Evolutionary conservation across 2,888 invertebrate genomes (phyloP), one percentile per base, ranked within the genome.

Genomic region (Thereva unica): DNA sequence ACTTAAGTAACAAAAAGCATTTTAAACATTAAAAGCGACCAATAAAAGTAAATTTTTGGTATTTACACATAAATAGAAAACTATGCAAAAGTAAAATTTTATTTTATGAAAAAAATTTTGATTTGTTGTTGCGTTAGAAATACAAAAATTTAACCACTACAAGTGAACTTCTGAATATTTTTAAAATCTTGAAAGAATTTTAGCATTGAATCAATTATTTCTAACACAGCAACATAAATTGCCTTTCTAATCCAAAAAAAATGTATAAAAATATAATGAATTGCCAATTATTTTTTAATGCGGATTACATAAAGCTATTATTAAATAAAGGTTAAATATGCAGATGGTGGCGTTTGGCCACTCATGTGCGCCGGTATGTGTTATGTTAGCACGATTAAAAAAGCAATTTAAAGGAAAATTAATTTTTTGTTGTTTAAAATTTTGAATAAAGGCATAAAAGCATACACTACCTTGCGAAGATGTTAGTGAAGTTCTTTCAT

Each of bases 401-500:
- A 67, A 67, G 67, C 57, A 68, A 68, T 59, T 54, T 53, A 42
- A 47, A 34, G 34, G 53, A 44, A 64, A 53, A 53, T 54, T 37
- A 44, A 37, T n/a, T 12, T 61, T 63, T 10, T 34, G 10, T 64
- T 67, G 10, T 64, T 67, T 66, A 53, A 49, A 61, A 67, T 50
- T 64, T 69, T 67, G 9, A 70, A 67, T 66, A 65, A 64, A 67
- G 61, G 68, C 67, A 70, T 68, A 69, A 71, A 71, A 71, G 73
- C 72, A 73, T 80, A 81, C 81, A 78, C 80, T 81, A 81, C 81
- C 81, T 81, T 80, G 80, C 77, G 77, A 73, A 76, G 78, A 77
- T 78, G 78, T 77, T 76, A 78, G 77, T 76, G 77, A 77, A 76
- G 78, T 76, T 76, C 74, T 80, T 77, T 86, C 84, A 85, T 85